Base-by-base conservation (phyloP, 2,113 vertebrate genomes). In the Hydropotes inermis region DNA sequence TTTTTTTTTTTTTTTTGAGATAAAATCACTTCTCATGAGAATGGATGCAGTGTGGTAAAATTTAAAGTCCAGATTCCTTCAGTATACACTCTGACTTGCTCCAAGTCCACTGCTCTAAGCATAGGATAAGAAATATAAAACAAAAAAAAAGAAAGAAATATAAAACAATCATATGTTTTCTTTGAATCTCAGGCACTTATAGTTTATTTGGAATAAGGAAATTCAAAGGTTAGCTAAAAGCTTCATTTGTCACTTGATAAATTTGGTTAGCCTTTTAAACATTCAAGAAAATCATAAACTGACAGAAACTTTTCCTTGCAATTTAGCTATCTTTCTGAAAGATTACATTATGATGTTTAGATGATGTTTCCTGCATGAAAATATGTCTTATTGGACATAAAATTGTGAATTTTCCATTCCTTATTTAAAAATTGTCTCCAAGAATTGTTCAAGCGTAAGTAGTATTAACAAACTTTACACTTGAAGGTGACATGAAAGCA, bases 211-310 rank as follows among this genome's bases (percentile, higher is more conserved):
- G 45, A 94, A 88, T 64, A 70, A 97, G 45, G 19, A 83, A 79
- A 58, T 39, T 0, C 9, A 70, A 93, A 85, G 0, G 21, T 61
- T 81, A 57, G 27, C 64, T 33, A 64, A 94, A 70, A 95, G 27
- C 28, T 45, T 79, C 50, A 19, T 14, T 74, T 58, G 9, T 67
- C 39, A 1, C 30, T 85, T 78, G 64, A 74, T 83, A 14, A 87
- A 55, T 45, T 82, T 84, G 21, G 27, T 57, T 97, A 76, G 25
- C 33, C 76, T 86, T 95, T 93, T 90, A 91, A 89, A 58, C 25
- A 91, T 95, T 33, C 45, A 97, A 67, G 54, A 83, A 96, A 95
- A 92, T 54, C 61, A 67, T 54, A 28, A 95, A 85, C 33, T 79
- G 47, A 79, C 55, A 1, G 16, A 94, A 84, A 86, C 2, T 50